A percentile compares a stretch with the other conserved stretches of the same genome.
phyloP scores from a whole-genome alignment of 2,113 vertebrate species.

The Syngnathoides biaculeatus region DNA sequence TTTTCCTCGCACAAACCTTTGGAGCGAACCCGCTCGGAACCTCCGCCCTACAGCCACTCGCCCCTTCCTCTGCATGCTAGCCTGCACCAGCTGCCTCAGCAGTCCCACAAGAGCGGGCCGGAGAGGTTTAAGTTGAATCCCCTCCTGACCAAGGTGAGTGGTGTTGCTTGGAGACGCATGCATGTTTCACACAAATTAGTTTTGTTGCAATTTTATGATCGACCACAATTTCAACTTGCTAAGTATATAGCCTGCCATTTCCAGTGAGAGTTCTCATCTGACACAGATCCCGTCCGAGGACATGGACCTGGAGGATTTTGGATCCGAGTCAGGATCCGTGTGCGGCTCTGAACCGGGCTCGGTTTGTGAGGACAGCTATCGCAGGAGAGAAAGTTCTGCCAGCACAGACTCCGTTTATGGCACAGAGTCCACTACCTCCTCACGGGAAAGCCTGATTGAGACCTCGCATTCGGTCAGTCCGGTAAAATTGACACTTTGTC shows the following conservation, averaged over 20 bases:
- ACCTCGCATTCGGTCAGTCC: slow-evolving; percentile 56
- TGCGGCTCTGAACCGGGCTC: slow-evolving; percentile 48
- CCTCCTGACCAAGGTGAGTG: slow-evolving; percentile 56
- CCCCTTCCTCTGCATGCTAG: slow-evolving; percentile 71
- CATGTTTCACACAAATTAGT: neutral
- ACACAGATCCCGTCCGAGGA: slow-evolving; percentile 86
- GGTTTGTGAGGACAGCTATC: slow-evolving; percentile 55
- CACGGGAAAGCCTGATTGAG: slow-evolving; percentile 58
- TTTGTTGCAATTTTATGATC: neutral
- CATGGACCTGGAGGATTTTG: slow-evolving; percentile 77
- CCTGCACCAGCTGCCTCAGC: slow-evolving; percentile 76
- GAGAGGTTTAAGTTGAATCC: slow-evolving; percentile 54
- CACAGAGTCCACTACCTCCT: slow-evolving; percentile 63
- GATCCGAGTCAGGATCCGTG: slow-evolving; percentile 41
- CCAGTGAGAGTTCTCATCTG: slow-evolving; percentile 76
- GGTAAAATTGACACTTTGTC: slow-evolving; percentile 45
- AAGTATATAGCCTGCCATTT: slow-evolving; percentile 61
- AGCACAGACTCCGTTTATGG: slow-evolving; percentile 64
- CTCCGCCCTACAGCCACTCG: slow-evolving; percentile 82
- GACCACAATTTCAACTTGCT: slow-evolving; percentile 3
- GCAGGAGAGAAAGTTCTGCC: slow-evolving; percentile 58
- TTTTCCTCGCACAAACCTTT: slow-evolving; percentile 80
- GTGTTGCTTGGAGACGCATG: neutral
- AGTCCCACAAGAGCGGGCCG: slow-evolving; percentile 68
- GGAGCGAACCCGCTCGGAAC: slow-evolving; percentile 89